These are phyloP conservation scores for Congeria kusceri DNA, from an alignment of 2,888 invertebrate genomes.

Conservation along the genomic window DNA sequence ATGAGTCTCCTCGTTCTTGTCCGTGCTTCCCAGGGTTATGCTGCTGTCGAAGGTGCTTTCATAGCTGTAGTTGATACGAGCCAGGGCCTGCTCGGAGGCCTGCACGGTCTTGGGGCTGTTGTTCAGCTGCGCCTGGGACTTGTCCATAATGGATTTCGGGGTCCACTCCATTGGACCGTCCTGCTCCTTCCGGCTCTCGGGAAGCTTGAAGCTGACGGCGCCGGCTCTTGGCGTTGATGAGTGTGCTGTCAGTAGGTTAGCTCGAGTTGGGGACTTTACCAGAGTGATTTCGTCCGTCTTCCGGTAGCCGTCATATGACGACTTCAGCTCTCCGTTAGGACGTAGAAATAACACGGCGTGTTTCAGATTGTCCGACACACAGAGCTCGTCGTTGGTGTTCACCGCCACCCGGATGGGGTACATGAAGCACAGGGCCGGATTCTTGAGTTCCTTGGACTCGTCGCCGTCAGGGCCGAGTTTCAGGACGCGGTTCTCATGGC, in stretches of 20 bases:
- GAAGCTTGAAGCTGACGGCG: conserved; percentile 44
- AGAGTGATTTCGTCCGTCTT: conserved; percentile 36
- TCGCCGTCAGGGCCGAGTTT: conserved; percentile 65
- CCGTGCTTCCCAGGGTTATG: conserved; percentile 37
- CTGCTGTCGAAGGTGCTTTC: conserved; percentile 51
- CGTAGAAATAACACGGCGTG: conserved; percentile 54
- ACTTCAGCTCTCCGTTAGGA: conserved; percentile 56
- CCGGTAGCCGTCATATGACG: conserved; percentile 41
- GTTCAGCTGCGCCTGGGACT: conserved; percentile 32
- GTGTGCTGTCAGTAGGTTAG: conserved; percentile 10
- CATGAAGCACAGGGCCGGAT: conserved; percentile 56
- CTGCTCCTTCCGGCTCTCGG: conserved; percentile 52
- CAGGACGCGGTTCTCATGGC: conserved; percentile 57
- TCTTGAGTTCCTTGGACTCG: conserved; percentile 60
- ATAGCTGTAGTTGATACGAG: conserved; percentile 47
- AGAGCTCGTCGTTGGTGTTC: conserved; percentile 57
- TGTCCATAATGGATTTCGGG: conserved; percentile 43
- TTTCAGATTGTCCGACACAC: conserved; percentile 64
- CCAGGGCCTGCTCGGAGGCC: conserved; percentile 41
- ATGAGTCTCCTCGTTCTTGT: conserved; percentile 12
- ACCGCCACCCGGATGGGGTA: conserved; percentile 67
- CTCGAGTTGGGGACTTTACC: conserved; percentile 26
- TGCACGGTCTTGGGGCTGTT: conserved; percentile 42
- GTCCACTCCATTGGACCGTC: conserved; percentile 47
- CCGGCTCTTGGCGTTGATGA: conserved; percentile 44